Evolutionary conservation across 2,888 invertebrate species (phyloP), one percentile per base, ranked within the genome.

Genomic region (Epistrophella euchroma): DNA sequence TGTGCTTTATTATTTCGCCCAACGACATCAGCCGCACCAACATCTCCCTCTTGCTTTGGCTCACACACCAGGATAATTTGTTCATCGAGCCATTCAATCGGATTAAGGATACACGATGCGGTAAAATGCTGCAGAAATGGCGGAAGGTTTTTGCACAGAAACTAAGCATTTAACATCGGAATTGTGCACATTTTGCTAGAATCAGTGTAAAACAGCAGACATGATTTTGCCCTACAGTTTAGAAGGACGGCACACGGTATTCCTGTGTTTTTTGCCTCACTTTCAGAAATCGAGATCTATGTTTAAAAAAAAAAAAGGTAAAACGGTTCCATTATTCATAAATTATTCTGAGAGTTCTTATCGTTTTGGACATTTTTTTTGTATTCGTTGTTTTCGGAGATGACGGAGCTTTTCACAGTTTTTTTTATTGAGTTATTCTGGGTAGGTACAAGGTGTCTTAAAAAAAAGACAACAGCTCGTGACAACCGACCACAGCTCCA

Each of bases 21-120:
- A 3, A 2, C 22, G 3, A 2, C 22, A 47, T 47, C 56, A 35
- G n/a, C n/a, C 22, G 32, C 60, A n/a, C 22, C 47, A 55, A 50
- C 58, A 60, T 58, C 56, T n/a, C 22, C 22, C 50, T 50, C 22
- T 56, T 56, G 5, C 32, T 52, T 22, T 25, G 52, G 40, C 58
- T 68, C 80, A 74, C 74, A 84, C 71, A 28, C 6, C 70, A 55
- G 45, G 40, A 76, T 76, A 80, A 80, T 75, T 85, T 76, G 80
- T 55, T 80, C 84, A 85, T 52, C 80, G 72, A 85, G 60, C 80
- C 80, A 80, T 80, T 72, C 80, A 85, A 85, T 80, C 80, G 75
- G 84, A 85, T 85, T 85, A 85, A 76, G 76, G 60, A 66, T 58
- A 75, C 72, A 64, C 66, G 66, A 76, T 47, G 79, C 71, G 80